phyloP scores from a whole-genome alignment of 2,113 vertebrate species.

The Procavia capensis region DNA sequence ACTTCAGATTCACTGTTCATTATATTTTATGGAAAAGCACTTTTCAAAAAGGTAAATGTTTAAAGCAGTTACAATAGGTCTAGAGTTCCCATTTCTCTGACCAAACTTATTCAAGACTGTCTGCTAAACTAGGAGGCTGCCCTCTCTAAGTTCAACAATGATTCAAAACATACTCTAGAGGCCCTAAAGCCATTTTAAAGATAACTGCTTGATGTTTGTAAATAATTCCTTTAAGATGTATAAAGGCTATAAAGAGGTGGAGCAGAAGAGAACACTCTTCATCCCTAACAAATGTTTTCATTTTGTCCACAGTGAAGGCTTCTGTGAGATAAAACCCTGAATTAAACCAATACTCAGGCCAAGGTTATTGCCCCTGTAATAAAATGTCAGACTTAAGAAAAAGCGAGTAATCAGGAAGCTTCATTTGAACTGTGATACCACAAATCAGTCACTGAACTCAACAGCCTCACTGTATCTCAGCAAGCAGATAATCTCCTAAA shows the following conservation, averaged over 20 bases:
- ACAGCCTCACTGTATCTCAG: not conserved
- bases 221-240: conserved; percentile 59
- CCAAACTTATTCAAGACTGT: conserved; percentile 10
- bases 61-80: not conserved
- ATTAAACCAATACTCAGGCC: conserved; percentile 59
- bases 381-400: conserved; percentile 67
- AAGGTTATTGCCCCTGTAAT: conserved; percentile 64
- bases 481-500: conserved; percentile 20
- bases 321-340: conserved; percentile 69
- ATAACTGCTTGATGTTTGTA: conserved; percentile 30
- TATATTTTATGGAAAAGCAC: conserved; percentile 7
- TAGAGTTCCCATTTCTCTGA: not conserved
- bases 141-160: not conserved
- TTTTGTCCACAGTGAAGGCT: conserved; percentile 49
- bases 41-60: conserved; percentile 36
- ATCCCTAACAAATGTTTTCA: conserved; percentile 70
- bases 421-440: conserved; percentile 43
- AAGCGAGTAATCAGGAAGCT: conserved; percentile 25
- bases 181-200: conserved; percentile 45
- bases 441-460: conserved; percentile 66
- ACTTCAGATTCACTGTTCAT: not conserved
- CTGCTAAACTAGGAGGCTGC: not conserved
- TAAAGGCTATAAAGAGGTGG: not conserved
- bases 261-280: conserved; percentile 54
- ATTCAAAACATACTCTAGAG: conserved; percentile 10